phyloP scores from a whole-genome alignment of 2,113 vertebrate species.

The Microtus oregoni region DNA sequence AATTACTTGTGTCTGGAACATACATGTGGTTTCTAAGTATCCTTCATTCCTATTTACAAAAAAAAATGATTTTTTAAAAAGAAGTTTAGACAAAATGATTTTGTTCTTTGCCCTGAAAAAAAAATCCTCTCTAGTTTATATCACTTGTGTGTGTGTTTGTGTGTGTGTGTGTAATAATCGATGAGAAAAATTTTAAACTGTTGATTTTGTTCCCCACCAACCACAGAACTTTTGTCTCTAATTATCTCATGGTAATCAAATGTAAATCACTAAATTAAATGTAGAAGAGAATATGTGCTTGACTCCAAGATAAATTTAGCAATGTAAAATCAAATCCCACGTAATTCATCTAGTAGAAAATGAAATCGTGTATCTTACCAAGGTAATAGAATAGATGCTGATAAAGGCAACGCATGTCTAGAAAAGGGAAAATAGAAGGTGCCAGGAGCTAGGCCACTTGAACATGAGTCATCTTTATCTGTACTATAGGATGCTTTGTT shows the following conservation, averaged over 20 bases:
- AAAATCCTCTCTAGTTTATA: not conserved
- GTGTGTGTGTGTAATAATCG: slow-evolving; percentile 38
- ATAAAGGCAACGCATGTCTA: slow-evolving; percentile 10
- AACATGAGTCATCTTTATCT: slow-evolving; percentile 9
- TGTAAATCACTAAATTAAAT: slow-evolving; percentile 68
- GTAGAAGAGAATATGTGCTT: slow-evolving; percentile 64
- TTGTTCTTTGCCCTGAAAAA: not conserved
- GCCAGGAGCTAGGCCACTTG: not conserved
- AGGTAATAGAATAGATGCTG: slow-evolving; percentile 45
- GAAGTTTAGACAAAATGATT: not conserved
- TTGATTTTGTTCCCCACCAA: slow-evolving; percentile 51
- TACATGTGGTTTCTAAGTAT: slow-evolving; percentile 10
- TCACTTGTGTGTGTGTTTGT: not conserved
- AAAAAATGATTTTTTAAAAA: not conserved
- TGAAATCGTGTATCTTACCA: slow-evolving; percentile 45
- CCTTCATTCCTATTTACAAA: not conserved
- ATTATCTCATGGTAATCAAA: slow-evolving; percentile 66
- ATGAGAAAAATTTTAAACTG: slow-evolving; percentile 43
- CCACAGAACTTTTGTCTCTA: slow-evolving; percentile 54
- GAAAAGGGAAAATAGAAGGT: not conserved
- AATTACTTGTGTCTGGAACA: slow-evolving; percentile 11
- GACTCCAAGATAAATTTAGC: slow-evolving; percentile 72
- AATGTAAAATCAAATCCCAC: slow-evolving; percentile 64
- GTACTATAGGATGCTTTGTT: not conserved
- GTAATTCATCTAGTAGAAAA: slow-evolving; percentile 70